Conservation (phyloP, 2,113 vertebrate species). For the Hymenochirus boettgeri region DNA sequence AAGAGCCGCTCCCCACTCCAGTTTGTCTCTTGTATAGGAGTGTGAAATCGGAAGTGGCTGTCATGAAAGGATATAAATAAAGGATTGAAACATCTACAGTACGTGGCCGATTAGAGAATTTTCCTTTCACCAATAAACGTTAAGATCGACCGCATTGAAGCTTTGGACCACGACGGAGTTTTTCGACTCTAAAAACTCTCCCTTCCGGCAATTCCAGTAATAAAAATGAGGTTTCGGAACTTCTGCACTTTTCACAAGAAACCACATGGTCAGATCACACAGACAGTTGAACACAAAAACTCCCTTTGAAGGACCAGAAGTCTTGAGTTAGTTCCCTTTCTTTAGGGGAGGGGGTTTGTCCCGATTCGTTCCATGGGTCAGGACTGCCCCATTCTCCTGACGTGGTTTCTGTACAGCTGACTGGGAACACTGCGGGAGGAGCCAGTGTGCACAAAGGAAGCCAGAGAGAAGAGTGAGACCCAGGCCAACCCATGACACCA, state of each 20-base stretch:
- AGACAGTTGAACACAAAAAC: slow-evolving; percentile 39
- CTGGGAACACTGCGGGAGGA: slow-evolving; percentile 78
- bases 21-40: slow-evolving; percentile 25
- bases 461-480: slow-evolving; percentile 88
- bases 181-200: neutral
- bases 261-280: slow-evolving; percentile 34
- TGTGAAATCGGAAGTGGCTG: neutral
- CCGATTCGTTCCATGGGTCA: slow-evolving; percentile 57
- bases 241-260: slow-evolving; percentile 28
- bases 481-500: slow-evolving; percentile 89
- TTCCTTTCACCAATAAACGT: neutral
- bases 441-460: slow-evolving; percentile 87
- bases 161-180: neutral
- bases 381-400: slow-evolving; percentile 88
- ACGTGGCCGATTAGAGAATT: neutral
- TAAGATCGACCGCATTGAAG: neutral
- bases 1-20: slow-evolving; percentile 2
- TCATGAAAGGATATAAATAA: too few relatives aligned
- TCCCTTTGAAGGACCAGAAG: slow-evolving; percentile 22
- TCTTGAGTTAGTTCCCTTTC: too few relatives aligned
- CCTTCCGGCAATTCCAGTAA: slow-evolving; percentile 3
- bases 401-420: slow-evolving; percentile 80
- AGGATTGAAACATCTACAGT: neutral
- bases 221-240: slow-evolving; percentile 19
- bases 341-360: slow-evolving; percentile 42